A percentile compares a stretch with the other conserved stretches of the same genome.
Conservation (phyloP, 2,797 vertebrate genomes). For the Botia kubotai region DNA sequence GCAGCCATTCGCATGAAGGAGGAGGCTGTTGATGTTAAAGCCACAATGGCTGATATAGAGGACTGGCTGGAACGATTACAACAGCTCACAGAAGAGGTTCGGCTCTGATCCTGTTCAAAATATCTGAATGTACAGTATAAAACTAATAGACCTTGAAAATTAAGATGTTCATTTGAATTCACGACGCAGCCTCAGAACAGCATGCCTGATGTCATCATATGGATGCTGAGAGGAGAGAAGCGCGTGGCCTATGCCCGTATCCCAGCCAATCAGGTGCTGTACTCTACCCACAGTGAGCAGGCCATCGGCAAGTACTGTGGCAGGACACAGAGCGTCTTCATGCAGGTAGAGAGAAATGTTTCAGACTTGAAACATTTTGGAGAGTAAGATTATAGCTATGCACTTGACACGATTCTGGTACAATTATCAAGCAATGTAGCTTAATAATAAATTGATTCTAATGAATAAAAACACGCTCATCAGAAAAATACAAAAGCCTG, state of each 20-base stretch:
- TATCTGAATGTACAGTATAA: background rate
- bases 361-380: background rate
- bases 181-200: conserved; percentile 90
- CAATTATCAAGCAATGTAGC: no score
- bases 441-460: no score
- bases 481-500: no score
- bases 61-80: conserved; percentile 87
- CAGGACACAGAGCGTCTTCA: conserved; percentile 86
- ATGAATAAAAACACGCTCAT: no score
- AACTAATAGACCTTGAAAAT: background rate
- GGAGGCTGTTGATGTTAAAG: conserved; percentile 82
- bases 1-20: conserved; percentile 83
- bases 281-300: conserved; percentile 84
- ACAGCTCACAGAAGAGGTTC: conserved; percentile 89
- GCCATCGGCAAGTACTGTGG: conserved; percentile 91
- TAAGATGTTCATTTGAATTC: background rate
- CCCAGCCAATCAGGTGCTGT: conserved; percentile 89
- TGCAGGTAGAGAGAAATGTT: conserved; percentile 82
- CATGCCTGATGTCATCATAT: conserved; percentile 95
- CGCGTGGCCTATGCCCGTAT: conserved; percentile 91
- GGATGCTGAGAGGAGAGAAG: conserved; percentile 97
- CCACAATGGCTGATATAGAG: conserved; percentile 87
- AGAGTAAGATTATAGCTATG: no score
- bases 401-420: no score
- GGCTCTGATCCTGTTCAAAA: background rate